A percentile compares a stretch with the other conserved stretches of the same genome.
Evolutionary conservation across 2,888 invertebrate species (phyloP).

Genomic region (Disparrhopalites patrizii): DNA sequence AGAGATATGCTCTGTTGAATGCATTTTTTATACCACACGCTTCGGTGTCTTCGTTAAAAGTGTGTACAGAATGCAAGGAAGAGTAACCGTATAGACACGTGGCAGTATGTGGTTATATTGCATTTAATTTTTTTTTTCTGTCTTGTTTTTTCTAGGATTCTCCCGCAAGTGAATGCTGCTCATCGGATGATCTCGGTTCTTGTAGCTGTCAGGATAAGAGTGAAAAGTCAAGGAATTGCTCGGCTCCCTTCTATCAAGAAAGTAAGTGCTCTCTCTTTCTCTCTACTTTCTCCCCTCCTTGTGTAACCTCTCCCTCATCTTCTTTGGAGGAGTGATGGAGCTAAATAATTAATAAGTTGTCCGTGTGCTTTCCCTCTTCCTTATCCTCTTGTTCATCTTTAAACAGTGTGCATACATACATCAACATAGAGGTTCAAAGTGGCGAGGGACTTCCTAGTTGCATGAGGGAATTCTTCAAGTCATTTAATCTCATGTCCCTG

Average conservation of each 20-base stretch:
- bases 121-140: not conserved
- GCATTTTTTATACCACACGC: too few relatives aligned
- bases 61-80: too few relatives aligned
- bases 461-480: too few relatives aligned
- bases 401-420: too few relatives aligned
- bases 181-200: conserved; percentile 64
- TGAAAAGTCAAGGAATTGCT: conserved; percentile 46
- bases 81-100: too few relatives aligned
- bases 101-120: not conserved
- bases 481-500: too few relatives aligned
- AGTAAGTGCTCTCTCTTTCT: conserved; percentile 61
- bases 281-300: not conserved
- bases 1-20: too few relatives aligned
- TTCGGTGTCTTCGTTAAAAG: too few relatives aligned
- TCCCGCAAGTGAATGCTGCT: conserved; percentile 59
- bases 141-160: conserved; percentile 55
- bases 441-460: too few relatives aligned
- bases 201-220: conserved; percentile 46
- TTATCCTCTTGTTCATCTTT: too few relatives aligned
- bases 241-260: conserved; percentile 77
- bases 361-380: too few relatives aligned
- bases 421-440: too few relatives aligned
- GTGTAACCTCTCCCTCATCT: not conserved
- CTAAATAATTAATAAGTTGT: not conserved
- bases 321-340: not conserved